Evolutionary conservation across 1,140 invertebrate genomes (phyloP).

Genomic region (Pantala flavescens): DNA sequence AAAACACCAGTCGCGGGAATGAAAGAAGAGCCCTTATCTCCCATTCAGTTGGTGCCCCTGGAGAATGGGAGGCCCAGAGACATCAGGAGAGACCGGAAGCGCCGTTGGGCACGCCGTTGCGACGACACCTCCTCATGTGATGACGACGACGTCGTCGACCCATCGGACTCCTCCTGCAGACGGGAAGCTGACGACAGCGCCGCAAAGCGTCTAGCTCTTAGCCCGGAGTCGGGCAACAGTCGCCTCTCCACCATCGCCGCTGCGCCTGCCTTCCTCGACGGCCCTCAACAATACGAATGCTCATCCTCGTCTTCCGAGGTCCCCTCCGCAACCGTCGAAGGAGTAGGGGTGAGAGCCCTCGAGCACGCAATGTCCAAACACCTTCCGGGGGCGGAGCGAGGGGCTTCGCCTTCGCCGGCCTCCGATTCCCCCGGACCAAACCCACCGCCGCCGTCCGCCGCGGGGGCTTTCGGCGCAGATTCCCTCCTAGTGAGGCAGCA

Average conservation of each 20-base stretch:
- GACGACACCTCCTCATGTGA: constrained; percentile 26
- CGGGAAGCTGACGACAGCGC: constrained; percentile 29
- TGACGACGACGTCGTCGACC: constrained; percentile 39
- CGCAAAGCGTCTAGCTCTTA: constrained; percentile 38
- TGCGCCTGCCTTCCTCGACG: constrained; percentile 31
- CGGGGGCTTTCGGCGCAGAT: background rate
- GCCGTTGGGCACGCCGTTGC: background rate
- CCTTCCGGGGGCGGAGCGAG: constrained; percentile 48
- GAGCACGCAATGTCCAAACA: constrained; percentile 96
- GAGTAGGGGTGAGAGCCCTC: constrained; percentile 74
- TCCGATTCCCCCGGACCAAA: background rate
- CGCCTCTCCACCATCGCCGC: constrained; percentile 35
- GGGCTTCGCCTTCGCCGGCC: background rate
- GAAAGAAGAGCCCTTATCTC: background rate
- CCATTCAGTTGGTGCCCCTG: background rate
- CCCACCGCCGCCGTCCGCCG: background rate
- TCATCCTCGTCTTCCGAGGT: constrained; percentile 31
- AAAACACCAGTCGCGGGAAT: too few species aligned
- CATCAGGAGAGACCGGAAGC: background rate
- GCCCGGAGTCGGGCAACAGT: constrained; percentile 50
- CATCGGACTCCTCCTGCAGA: constrained; percentile 10
- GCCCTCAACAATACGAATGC: constrained; percentile 26
- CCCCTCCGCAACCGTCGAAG: constrained; percentile 33
- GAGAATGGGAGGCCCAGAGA: background rate
- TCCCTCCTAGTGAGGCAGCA: background rate